Evolutionary conservation across 2,888 invertebrate genomes (phyloP).

Genomic region (Drosophila formosana): DNA sequence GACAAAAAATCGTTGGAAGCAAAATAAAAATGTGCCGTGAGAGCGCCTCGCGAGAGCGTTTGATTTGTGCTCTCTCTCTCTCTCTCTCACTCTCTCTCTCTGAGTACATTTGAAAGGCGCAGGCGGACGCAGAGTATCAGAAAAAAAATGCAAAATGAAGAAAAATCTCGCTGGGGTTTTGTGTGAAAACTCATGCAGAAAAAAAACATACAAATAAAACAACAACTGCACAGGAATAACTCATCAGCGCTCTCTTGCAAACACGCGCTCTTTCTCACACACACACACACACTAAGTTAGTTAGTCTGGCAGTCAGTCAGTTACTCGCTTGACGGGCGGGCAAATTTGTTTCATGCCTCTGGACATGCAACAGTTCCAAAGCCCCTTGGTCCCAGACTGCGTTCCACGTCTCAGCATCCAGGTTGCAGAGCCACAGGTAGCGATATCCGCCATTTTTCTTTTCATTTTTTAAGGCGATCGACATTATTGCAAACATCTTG

Average conservation of each 20-base stretch:
- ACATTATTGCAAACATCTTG: background rate
- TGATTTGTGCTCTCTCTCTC: conserved; percentile 12
- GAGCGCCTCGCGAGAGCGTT: conserved; percentile 45
- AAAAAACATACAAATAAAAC: conserved; percentile 19
- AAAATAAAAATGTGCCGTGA: conserved; percentile 67
- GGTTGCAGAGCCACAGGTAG: conserved; percentile 42
- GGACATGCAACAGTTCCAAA: conserved; percentile 69
- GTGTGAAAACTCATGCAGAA: conserved; percentile 19
- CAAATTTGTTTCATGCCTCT: conserved; percentile 51
- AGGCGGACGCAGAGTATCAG: conserved; percentile 39
- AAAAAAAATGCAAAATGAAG: conserved; percentile 39
- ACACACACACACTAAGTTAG: background rate
- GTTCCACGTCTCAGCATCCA: background rate
- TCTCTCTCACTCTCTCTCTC: conserved; percentile 37
- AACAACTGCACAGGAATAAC: conserved; percentile 51
- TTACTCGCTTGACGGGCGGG: conserved; percentile 54
- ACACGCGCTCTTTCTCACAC: conserved; percentile 6
- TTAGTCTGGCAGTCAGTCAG: conserved; percentile 21
- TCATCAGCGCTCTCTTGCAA: conserved; percentile 29
- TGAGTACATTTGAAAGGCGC: conserved; percentile 62
- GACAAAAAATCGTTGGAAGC: conserved; percentile 50
- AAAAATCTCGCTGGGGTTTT: conserved; percentile 36
- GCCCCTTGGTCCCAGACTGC: conserved; percentile 38
- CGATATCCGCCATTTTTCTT: conserved; percentile 18
- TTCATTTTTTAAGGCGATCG: conserved; percentile 1